A percentile compares a stretch with the other conserved stretches of the same genome.
These are phyloP conservation scores for Sinodicranocentrus sp. DNA, from an alignment of 2,888 invertebrate species.

Conservation along the genomic window DNA sequence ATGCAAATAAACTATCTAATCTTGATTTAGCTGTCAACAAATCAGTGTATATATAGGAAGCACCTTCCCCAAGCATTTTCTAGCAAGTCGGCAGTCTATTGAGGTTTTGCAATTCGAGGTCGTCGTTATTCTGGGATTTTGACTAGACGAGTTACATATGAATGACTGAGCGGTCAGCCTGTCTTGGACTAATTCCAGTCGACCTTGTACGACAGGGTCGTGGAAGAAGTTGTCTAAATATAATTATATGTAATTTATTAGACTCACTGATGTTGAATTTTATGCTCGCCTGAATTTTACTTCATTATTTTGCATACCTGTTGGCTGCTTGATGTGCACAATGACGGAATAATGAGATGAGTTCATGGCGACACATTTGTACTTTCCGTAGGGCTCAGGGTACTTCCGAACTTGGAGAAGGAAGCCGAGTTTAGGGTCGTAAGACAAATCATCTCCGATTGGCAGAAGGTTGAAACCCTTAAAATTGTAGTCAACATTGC, in stretches of 20 bases:
- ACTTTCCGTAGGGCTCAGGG: constrained; percentile 71
- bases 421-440: constrained; percentile 70
- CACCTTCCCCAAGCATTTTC: constrained; percentile 63
- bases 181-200: constrained; percentile 50
- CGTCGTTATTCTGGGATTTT: constrained; percentile 46
- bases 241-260: no score
- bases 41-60: not conserved
- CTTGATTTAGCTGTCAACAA: no score
- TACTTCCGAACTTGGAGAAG: constrained; percentile 53
- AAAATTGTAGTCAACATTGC: no score
- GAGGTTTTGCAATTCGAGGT: constrained; percentile 45
- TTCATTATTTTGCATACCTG: constrained; percentile 30
- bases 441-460: constrained; percentile 52
- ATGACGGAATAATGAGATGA: constrained; percentile 63
- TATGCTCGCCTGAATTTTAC: not conserved
- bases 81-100: constrained; percentile 53
- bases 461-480: constrained; percentile 61
- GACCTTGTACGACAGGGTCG: constrained; percentile 58
- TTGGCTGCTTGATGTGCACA: constrained; percentile 57
- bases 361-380: constrained; percentile 70
- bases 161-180: constrained; percentile 48
- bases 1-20: no score
- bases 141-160: constrained; percentile 60
- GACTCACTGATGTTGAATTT: no score
- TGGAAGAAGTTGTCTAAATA: constrained; percentile 57